Percentiles rank a stretch among this genome's conserved stretches.
These are phyloP conservation scores for Alentia gelatinosa DNA, from an alignment of 2,888 invertebrate genomes.

Conservation along the genomic window DNA sequence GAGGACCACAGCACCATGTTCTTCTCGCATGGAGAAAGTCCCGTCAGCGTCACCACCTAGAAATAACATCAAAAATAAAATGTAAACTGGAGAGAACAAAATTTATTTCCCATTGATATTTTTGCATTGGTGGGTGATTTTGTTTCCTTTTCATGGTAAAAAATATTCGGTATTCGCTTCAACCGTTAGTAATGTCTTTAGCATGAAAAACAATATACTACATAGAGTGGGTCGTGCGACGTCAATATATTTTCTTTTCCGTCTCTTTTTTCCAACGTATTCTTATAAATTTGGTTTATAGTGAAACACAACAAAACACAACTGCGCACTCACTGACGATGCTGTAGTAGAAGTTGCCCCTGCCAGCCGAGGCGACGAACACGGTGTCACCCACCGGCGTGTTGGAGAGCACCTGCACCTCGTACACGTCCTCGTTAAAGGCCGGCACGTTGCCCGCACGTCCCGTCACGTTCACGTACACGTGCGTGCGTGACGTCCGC, in stretches of 20 bases:
- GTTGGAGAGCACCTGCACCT: conserved; percentile 70
- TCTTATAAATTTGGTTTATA: too few species aligned
- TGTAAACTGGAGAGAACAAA: too few species aligned
- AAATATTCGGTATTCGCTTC: too few species aligned
- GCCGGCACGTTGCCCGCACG: conserved; percentile 71
- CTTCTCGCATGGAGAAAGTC: conserved; percentile 29
- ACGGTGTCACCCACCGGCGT: conserved; percentile 69
- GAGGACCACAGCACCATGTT: conserved; percentile 16
- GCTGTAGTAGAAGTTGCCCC: conserved; percentile 70
- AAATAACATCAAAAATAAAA: not conserved
- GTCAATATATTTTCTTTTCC: too few species aligned
- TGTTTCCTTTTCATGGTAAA: too few species aligned
- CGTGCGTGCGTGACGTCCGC: conserved; percentile 39
- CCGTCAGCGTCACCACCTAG: conserved; percentile 39
- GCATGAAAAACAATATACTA: too few species aligned
- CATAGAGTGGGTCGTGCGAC: too few species aligned
- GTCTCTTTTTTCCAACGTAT: too few species aligned
- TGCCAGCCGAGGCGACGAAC: conserved; percentile 72
- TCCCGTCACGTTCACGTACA: conserved; percentile 75
- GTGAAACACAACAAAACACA: too few species aligned
- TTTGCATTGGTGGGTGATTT: too few species aligned
- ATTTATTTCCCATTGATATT: too few species aligned
- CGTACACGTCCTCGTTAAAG: conserved; percentile 72
- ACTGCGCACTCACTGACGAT: conserved; percentile 70
- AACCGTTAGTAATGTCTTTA: too few species aligned